Evolutionary conservation across 2,113 vertebrate species (phyloP), one percentile per base, ranked within the genome.

Genomic region (Gasterosteus aculeatus): DNA sequence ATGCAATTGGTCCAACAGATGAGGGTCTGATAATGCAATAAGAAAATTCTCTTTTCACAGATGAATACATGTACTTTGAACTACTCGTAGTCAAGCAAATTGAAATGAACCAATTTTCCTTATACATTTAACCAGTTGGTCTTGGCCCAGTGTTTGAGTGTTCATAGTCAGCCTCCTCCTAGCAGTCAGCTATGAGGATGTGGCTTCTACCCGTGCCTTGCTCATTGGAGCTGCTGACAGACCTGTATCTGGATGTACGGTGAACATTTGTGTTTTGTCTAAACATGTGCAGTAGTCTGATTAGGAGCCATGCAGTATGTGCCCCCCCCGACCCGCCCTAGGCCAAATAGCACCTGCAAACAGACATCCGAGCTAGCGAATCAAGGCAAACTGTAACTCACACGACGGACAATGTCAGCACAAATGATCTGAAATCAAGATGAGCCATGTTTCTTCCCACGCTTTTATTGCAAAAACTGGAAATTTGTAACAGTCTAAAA

Each of bases 381-480:
- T 9, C 5, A 33, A 54, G 33, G 2, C 7, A 51, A 41, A 15
- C 42, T 26, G 2, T 18, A 6, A 68, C 39, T 58, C 10, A 47
- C n/a, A 68, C 11, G n/a, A 41, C 29, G 22, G 15, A 22, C 69
- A 39, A 53, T 19, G 7, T 10, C n/a, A 60, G 14, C 18, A 65
- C 12, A 11, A 63, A 33, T 39, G 7, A 51, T 74, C 3, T 10
- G 4, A 49, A 65, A 39, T 42, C 2, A 65, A 31, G 2, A 44
- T 38, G 7, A 63, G 26, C 57, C 35, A 29, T 56, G n/a, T 62
- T 29, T 61, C 35, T 72, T 72, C 63, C 16, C 11, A 33, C 5
- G 14, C 35, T 75, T 89, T 91, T 89, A 90, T 91, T 88, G 53
- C 5, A 78, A 85, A 85, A 71, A 51, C 4, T n/a, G 0, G 44